Base-by-base conservation (phyloP, 2,888 invertebrate species). In the Temnothorax unifasciatus region DNA sequence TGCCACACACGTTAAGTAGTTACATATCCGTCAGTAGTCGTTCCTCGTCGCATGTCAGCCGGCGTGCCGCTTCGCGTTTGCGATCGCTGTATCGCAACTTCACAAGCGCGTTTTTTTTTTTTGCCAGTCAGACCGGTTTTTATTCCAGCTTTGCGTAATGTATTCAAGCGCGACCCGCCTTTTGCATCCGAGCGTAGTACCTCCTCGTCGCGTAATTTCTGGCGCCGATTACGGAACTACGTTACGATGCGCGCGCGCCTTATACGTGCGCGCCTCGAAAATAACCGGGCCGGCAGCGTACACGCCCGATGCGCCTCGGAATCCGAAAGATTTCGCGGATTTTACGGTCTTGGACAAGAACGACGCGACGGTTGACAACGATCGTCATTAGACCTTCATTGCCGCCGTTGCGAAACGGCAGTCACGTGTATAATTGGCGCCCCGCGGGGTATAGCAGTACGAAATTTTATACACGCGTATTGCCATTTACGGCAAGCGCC, bases 331-430 rank as follows among this genome's bases (percentile, higher is more conserved):
- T 81, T 69, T 69, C 61, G 66, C 61, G 34, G 47, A 86, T 69
- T 88, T 89, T 88, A 88, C 87, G 86, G 88, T 85, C 68, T 81
- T 84, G 81, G 29, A 29, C 71, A 71, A 2, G 21, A 59, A 71
- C 54, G 66, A 61, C 76, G 69, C 83, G 83, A 82, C 76, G 89
- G 89, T 91, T 90, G 93, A 89, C 90, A 91, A 89, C 88, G 85
- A 86, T 92, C 87, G 93, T 93, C 93, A 93, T 94, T 93, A 93
- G 92, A 92, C 92, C 93, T 92, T 93, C 93, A 93, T 93, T 92
- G 90, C 91, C 91, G 92, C 89, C 89, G 87, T 92, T 91, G 90
- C 92, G 87, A 90, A 89, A 90, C 79, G 76, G 74, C 83, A 85
- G 85, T 85, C 88, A 85, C 86, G 82, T 87, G 88, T 91, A 89